These are phyloP conservation scores for Drosophila subsilvestris DNA, from an alignment of 2,888 invertebrate species.

Conservation along the genomic window DNA sequence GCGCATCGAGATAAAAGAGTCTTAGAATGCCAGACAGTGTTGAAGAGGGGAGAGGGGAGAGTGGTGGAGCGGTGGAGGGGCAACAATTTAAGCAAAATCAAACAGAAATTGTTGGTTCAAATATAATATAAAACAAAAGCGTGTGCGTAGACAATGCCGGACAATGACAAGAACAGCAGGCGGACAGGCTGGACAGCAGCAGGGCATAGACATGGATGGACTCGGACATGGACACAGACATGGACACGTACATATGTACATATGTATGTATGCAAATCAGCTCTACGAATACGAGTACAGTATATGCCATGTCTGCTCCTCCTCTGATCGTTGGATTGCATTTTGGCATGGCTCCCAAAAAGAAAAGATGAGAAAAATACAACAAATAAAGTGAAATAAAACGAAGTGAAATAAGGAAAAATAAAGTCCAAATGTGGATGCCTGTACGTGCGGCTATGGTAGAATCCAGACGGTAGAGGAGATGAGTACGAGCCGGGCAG, in stretches of 20 bases:
- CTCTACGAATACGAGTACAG: slow-evolving; percentile 1
- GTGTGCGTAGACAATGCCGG: slow-evolving; percentile 37
- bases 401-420: slow-evolving; percentile 49
- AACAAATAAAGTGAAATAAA: slow-evolving; percentile 28
- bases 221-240: slow-evolving; percentile 20
- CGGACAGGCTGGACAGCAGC: slow-evolving; percentile 16
- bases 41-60: slow-evolving; percentile 22
- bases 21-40: slow-evolving; percentile 15
- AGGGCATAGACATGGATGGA: slow-evolving; percentile 21
- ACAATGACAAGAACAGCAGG: slow-evolving; percentile 40
- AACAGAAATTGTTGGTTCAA: slow-evolving; percentile 49
- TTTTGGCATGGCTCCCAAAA: slow-evolving; percentile 49
- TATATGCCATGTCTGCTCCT: slow-evolving; percentile 41
- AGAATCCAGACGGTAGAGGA: slow-evolving; percentile 1
- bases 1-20: slow-evolving; percentile 40
- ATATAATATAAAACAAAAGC: slow-evolving; percentile 47
- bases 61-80: slow-evolving; percentile 22
- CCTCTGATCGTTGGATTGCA: slow-evolving; percentile 64
- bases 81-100: slow-evolving; percentile 69
- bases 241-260: not conserved
- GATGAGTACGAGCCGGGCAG: slow-evolving; percentile 17
- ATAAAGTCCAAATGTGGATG: slow-evolving; percentile 70
- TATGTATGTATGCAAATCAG: slow-evolving; percentile 33
- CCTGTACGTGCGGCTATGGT: slow-evolving; percentile 62
- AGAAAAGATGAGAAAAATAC: slow-evolving; percentile 19